These are phyloP conservation scores for Neolamprologus variostigma DNA, from an alignment of 2,113 vertebrate species.

Conservation along the genomic window DNA sequence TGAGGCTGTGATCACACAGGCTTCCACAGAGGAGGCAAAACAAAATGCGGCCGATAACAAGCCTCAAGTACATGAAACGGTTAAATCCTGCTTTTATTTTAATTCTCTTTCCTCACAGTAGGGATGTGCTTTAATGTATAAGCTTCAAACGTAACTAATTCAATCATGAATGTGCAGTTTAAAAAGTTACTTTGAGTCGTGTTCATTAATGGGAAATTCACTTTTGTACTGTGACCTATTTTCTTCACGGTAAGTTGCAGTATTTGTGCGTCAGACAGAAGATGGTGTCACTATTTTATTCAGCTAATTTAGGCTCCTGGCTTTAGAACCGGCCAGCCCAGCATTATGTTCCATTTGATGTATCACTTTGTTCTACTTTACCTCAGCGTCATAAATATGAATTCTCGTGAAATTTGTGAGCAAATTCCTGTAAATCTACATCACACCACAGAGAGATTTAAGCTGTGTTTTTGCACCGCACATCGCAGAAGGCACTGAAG, in stretches of 20 bases:
- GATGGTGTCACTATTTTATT: conserved; percentile 44
- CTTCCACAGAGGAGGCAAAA: conserved; percentile 32
- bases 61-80: conserved; percentile 12
- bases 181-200: background rate
- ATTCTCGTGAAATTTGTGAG: conserved; percentile 23
- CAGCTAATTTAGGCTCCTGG: conserved; percentile 46
- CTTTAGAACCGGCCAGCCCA: conserved; percentile 40
- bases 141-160: conserved; percentile 4
- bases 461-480: background rate
- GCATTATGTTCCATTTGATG: conserved; percentile 34
- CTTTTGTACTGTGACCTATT: conserved; percentile 35
- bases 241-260: conserved; percentile 21
- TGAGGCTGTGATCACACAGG: conserved; percentile 28
- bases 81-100: conserved; percentile 3
- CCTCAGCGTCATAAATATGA: conserved; percentile 26
- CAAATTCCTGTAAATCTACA: background rate
- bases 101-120: background rate
- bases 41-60: background rate
- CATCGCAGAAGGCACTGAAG: background rate
- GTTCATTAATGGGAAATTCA: background rate
- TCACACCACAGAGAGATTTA: background rate
- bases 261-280: conserved; percentile 23
- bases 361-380: conserved; percentile 60
- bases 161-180: background rate
- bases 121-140: conserved; percentile 13